These are phyloP conservation scores for Druceiella hillmani DNA, from an alignment of 2,888 invertebrate species.

Conservation along the genomic window DNA sequence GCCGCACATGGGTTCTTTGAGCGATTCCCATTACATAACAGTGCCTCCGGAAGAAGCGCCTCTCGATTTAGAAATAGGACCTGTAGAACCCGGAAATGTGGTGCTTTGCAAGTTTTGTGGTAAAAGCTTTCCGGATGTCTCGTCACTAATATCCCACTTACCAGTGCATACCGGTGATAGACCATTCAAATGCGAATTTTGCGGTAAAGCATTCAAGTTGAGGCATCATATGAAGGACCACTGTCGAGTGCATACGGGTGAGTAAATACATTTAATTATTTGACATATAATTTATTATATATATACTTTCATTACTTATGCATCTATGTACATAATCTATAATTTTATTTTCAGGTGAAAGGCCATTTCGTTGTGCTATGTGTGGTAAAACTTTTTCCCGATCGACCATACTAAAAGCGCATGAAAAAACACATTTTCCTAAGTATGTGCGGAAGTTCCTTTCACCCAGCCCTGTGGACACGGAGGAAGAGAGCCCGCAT, in stretches of 20 bases:
- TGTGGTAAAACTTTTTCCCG: constrained; percentile 90
- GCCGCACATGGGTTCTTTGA: constrained; percentile 45
- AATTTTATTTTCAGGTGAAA: constrained; percentile 56
- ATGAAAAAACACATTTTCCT: constrained; percentile 90
- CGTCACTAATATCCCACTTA: constrained; percentile 80
- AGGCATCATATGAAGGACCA: constrained; percentile 94
- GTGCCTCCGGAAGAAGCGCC: constrained; percentile 57
- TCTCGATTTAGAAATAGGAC: constrained; percentile 50
- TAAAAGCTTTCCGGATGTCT: constrained; percentile 87
- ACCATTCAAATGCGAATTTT: constrained; percentile 91
- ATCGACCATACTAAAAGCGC: constrained; percentile 86
- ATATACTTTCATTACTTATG: neutral
- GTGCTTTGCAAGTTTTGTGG: constrained; percentile 91
- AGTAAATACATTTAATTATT: constrained; percentile 28
- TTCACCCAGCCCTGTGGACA: constrained; percentile 81
- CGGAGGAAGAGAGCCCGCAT: constrained; percentile 75
- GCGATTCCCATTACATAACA: constrained; percentile 42
- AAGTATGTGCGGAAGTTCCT: constrained; percentile 87
- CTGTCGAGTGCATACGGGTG: constrained; percentile 85
- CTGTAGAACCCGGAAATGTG: constrained; percentile 66
- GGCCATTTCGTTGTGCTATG: constrained; percentile 82
- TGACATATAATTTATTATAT: neutral
- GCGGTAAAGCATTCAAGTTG: constrained; percentile 89
- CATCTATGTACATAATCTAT: neutral
- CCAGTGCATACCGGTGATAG: constrained; percentile 87